Base-by-base conservation (phyloP, 2,113 vertebrate genomes). In the Entelurus aequoreus region DNA sequence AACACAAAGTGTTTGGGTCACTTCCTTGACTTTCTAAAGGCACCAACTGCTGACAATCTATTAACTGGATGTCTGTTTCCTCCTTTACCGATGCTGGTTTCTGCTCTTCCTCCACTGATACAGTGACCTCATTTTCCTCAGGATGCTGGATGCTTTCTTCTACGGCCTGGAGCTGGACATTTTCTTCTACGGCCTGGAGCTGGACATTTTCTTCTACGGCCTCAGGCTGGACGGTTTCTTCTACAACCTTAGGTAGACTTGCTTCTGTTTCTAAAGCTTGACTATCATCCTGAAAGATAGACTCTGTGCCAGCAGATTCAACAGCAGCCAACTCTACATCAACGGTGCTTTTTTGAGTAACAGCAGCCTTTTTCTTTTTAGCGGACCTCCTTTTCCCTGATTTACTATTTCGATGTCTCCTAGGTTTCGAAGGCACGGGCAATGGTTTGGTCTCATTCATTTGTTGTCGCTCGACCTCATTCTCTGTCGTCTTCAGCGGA, bases 361-460 rank as follows among this genome's bases (percentile, higher is more conserved):
- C 50, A n/a, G 51, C 46, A 37, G 68, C 54, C 48, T 81, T 80
- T 56, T 66, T 86, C 59, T 9, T 83, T 47, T 66, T 71, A 62
- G 65, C 48, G 28, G 68, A 62, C 60, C 60, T 85, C 80, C 79
- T 88, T 60, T 83, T 87, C 7, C 62, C 60, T 36, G 76, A 36
- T 71, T 78, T 80, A 66, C 69, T 87, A 63, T 79, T 87, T 57
- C 72, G 77, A 67, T 57, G 73, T 74, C 62, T 82, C 69, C 37
- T 86, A 48, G 80, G 77, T 77, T 86, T 89, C 42, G 74, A 83
- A 79, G 81, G 80, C 78, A 86, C 75, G 13, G 67, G 55, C 37
- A 79, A 60, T 35, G 65, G 65, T 66, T 83, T 84, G 57, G 56
- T 67, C 79, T 85, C 80, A 71, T 80, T 52, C 15, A 61, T 63